Base-by-base conservation (phyloP, 2,113 vertebrate species). In the Odontesthes bonariensis region DNA sequence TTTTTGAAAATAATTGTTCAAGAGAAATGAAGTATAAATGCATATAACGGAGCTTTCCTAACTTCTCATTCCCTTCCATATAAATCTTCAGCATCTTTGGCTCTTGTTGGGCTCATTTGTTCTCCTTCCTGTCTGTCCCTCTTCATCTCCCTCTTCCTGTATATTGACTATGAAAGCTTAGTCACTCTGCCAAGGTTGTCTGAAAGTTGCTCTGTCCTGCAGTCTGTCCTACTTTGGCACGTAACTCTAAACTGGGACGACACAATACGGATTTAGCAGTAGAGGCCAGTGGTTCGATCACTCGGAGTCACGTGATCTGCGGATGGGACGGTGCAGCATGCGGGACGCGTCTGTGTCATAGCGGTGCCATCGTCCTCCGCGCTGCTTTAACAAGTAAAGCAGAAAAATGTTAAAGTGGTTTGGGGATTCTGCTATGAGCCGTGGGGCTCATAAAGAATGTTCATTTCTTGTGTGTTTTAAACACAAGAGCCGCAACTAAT, bases 121-220 rank as follows among this genome's bases (percentile, higher is more conserved):
- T 68, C 16, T 72, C 58, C 33, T 47, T 4, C 40, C 20, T 20
- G 10, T 61, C 57, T 35, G n/a, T 78, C 42, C 0, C 12, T 56
- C 17, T 5, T 38, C 3, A 0, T 53, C 17, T 64, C 14, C n/a
- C 6, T 31, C 38, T 54, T 59, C 38, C 33, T 55, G 22, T 55
- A 7, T 64, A 10, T 23, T 73, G 69, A 19, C 54, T n/a, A 22
- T 83, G 59, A 82, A 77, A 68, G 82, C 75, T 72, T 79, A 38
- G 77, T 90, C 86, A 83, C 74, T 52, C 67, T 68, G 62, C 59
- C 79, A 88, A 89, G 89, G 89, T 88, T 75, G 82, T 76, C 72
- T 82, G 75, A 85, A 85, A 80, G 84, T 83, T 33, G 82, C 63
- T 75, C 71, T 20, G 62, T 70, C 79, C 79, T 63, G 71, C 68